Evolutionary conservation across 2,888 invertebrate species (phyloP), one percentile per base, ranked within the genome.

Genomic region (Drosophila ustulata): DNA sequence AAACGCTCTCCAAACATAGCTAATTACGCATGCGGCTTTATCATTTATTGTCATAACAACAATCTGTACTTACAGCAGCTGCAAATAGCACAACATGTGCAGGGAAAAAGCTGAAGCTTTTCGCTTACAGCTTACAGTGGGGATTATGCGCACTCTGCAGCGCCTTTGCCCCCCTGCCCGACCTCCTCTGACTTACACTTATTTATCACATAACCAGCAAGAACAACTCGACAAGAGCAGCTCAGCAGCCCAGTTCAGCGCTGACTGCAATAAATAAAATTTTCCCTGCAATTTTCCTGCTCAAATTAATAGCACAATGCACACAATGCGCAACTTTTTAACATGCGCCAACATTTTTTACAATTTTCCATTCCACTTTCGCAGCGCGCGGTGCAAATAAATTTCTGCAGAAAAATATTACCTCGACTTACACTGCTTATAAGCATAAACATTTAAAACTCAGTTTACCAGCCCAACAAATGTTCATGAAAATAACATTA

Each of bases 21-120:
- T 73, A 68, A 75, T 75, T 78, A 75, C 62, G 69, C 69, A 73
- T 65, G 61, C 61, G 53, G 59, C 49, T 61, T 61, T 64, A 64
- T 77, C 67, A 61, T 55, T 72, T 65, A 73, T 73, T 68, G 68
- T 53, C 63, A 64, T 61, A 58, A 51, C 58, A 53, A 66, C 58
- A 51, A 66, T 57, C 30, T 43, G 8, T 37, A 28, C 62, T 66
- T 61, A 61, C 59, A 58, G 37, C 18, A 18, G 18, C 18, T 18
- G 18, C 18, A 18, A 18, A 18, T 1, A 18, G 18, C 34, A 28
- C 32, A 52, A 13, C 51, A 39, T 37, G 34, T 37, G 28, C 30
- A 30, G 6, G 6, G 30, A 37, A 37, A n/a, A 37, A n/a, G 37
- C n/a, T n/a, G 4, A 37, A 4, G 37, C n/a, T 11, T 34, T 66